A percentile compares a stretch with the other conserved stretches of the same genome.
These are phyloP conservation scores for Cyanoramphus novaezelandiae DNA, from an alignment of 2,113 vertebrate species.

Conservation along the genomic window DNA sequence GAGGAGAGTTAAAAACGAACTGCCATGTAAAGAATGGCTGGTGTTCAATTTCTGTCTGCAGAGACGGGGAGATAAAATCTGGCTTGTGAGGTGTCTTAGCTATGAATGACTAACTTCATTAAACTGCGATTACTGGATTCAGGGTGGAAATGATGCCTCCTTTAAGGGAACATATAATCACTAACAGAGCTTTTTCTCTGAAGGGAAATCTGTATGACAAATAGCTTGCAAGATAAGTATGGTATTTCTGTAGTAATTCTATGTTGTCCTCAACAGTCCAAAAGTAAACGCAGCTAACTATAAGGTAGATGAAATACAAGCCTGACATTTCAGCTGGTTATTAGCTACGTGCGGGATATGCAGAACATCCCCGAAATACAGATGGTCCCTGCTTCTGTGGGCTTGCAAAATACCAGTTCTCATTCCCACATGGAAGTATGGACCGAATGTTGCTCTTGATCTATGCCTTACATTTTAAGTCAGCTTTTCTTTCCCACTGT, in stretches of 20 bases:
- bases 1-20: background rate
- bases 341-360: background rate
- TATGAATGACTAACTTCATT: background rate
- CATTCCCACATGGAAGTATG: background rate
- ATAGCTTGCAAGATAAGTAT: background rate
- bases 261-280: background rate
- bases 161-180: slow-evolving; percentile 33
- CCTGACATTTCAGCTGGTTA: background rate
- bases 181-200: background rate
- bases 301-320: background rate
- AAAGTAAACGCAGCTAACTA: background rate
- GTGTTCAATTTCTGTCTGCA: background rate
- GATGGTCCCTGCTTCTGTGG: background rate
- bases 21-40: background rate
- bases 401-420: background rate
- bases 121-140: slow-evolving; percentile 19
- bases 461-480: background rate
- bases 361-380: background rate
- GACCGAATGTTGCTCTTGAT: background rate
- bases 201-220: background rate
- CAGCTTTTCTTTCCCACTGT: background rate
- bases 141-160: background rate
- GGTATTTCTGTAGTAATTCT: slow-evolving; percentile 29
- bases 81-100: background rate
- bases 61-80: slow-evolving; percentile 6